A percentile compares a stretch with the other conserved stretches of the same genome.
These are phyloP conservation scores for Monopterus albus DNA, from an alignment of 2,113 vertebrate species.

Conservation along the genomic window DNA sequence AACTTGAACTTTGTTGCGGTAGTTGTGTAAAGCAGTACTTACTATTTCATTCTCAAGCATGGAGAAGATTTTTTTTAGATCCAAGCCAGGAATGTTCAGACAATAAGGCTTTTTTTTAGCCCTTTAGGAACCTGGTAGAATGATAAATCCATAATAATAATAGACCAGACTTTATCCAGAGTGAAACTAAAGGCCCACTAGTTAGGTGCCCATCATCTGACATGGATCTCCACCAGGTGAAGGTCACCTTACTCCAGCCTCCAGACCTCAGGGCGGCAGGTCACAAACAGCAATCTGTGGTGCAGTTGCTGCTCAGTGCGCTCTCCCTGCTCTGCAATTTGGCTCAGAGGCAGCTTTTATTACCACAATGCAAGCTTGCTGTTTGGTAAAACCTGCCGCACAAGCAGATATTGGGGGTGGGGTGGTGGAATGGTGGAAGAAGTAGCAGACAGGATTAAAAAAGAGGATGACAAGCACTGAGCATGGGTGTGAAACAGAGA, in stretches of 20 bases:
- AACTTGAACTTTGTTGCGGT: neutral
- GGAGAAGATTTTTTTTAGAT: too few relatives aligned
- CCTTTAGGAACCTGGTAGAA: neutral
- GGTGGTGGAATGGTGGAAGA: neutral
- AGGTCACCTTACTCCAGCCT: conserved; percentile 28
- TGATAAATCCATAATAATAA: conserved; percentile 19
- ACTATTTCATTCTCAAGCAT: neutral
- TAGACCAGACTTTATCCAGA: conserved; percentile 7
- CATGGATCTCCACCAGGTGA: conserved; percentile 24
- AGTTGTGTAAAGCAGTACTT: neutral
- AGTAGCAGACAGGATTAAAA: conserved; percentile 10
- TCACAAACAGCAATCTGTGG: conserved; percentile 32
- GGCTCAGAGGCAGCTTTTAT: conserved; percentile 45
- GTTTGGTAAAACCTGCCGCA: conserved; percentile 12
- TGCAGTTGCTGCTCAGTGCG: conserved; percentile 19
- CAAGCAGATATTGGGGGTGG: neutral
- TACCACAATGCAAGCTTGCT: conserved; percentile 12
- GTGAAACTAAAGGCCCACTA: conserved; percentile 30
- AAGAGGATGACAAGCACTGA: neutral
- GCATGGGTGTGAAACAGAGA: conserved; percentile 18
- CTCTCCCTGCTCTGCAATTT: conserved; percentile 10
- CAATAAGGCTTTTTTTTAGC: too few relatives aligned
- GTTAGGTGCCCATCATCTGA: conserved; percentile 34
- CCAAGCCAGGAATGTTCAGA: too few relatives aligned
- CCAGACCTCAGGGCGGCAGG: conserved; percentile 35